phyloP scores from a whole-genome alignment of 2,888 invertebrate genomes.

The Drosophila buzzatii region DNA sequence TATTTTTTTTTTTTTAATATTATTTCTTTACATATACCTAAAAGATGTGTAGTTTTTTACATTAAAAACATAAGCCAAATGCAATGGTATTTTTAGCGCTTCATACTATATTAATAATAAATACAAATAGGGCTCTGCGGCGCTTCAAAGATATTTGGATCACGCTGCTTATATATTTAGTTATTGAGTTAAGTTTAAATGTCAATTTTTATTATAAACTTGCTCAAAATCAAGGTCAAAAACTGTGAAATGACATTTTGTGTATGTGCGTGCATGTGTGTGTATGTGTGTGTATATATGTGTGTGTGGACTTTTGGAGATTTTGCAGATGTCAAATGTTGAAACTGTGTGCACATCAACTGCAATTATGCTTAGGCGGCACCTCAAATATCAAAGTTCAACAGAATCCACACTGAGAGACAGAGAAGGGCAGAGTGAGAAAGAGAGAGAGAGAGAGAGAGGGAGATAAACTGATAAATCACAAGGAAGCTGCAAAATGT shows the following conservation, averaged over 20 bases:
- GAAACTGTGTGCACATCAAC: constrained; percentile 15
- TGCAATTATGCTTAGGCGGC: constrained; percentile 18
- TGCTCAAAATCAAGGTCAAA: constrained; percentile 4
- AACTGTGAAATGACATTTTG: constrained; percentile 6
- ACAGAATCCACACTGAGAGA: constrained; percentile 16
- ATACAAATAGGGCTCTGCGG: background rate
- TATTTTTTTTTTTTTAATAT: too few species aligned
- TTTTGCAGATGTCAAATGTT: constrained; percentile 12
- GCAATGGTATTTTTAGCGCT: too few species aligned
- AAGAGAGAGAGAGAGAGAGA: background rate
- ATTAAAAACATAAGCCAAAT: too few species aligned
- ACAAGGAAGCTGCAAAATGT: constrained; percentile 37
- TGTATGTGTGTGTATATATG: background rate
- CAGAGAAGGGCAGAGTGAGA: background rate
- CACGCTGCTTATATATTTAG: background rate
- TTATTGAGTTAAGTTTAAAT: background rate
- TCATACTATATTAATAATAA: too few species aligned
- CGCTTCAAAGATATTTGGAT: background rate
- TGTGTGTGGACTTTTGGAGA: background rate
- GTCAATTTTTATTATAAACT: background rate
- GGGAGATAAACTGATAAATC: constrained; percentile 25
- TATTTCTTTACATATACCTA: too few species aligned
- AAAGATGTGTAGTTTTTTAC: too few species aligned
- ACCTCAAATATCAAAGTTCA: constrained; percentile 51
- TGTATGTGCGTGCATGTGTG: background rate